Percentiles rank a stretch among this genome's conserved stretches.
These are phyloP conservation scores for Alectoris magna DNA, from an alignment of 2,797 vertebrate genomes.

Conservation along the genomic window DNA sequence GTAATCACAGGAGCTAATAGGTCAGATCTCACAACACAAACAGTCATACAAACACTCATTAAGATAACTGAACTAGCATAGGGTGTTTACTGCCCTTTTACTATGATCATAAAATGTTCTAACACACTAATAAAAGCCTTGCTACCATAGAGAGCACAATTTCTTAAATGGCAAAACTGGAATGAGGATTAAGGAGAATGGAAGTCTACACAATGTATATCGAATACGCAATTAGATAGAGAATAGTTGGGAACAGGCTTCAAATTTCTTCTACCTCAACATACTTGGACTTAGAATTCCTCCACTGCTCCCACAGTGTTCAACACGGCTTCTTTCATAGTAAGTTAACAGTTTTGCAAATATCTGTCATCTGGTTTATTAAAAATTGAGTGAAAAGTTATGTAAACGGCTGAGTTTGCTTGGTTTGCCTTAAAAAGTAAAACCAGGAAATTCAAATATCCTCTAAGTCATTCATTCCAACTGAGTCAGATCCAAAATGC, in stretches of 20 bases:
- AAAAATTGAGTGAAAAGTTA: background rate
- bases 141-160: background rate
- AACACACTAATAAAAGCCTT: background rate
- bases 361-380: background rate
- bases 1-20: background rate
- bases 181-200: background rate
- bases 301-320: background rate
- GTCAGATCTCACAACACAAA: background rate
- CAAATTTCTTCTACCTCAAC: background rate
- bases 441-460: background rate
- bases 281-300: background rate
- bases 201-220: fast-evolving
- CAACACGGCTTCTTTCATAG: fast-evolving
- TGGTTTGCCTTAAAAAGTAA: background rate
- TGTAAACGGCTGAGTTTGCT: background rate
- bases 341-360: background rate
- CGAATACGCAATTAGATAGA: background rate
- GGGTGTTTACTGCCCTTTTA: background rate
- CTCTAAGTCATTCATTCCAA: background rate
- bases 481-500: background rate
- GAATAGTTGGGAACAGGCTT: background rate
- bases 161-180: background rate
- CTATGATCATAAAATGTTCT: fast-evolving
- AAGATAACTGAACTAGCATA: background rate
- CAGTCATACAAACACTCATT: background rate